Percentiles rank a stretch among this genome's conserved stretches.
Evolutionary conservation across 2,888 invertebrate species (phyloP).

Genomic region (Eupithecia dodoneata): DNA sequence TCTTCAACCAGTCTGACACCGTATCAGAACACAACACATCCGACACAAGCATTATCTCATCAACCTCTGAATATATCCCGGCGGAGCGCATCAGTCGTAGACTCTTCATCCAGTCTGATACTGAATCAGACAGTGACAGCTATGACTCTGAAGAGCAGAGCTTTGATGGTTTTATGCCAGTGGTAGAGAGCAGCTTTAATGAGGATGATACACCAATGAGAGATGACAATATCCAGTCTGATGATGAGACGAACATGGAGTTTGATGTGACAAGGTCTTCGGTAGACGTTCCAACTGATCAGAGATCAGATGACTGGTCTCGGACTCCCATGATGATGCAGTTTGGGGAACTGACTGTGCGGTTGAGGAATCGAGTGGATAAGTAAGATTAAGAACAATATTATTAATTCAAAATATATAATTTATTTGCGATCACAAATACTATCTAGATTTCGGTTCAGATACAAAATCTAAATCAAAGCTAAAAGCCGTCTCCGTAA

Average conservation of each 20-base stretch:
- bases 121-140: background rate
- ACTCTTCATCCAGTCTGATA: background rate
- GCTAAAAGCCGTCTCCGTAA: no score
- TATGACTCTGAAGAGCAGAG: background rate
- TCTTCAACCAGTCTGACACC: slow-evolving; percentile 43
- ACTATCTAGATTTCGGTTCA: no score
- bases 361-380: slow-evolving; percentile 4
- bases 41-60: slow-evolving; percentile 62
- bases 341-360: slow-evolving; percentile 17
- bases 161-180: background rate
- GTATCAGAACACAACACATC: slow-evolving; percentile 66
- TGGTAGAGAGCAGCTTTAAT: background rate
- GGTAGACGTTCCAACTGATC: slow-evolving; percentile 46
- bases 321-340: slow-evolving; percentile 14
- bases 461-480: no score
- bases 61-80: slow-evolving; percentile 1
- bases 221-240: background rate
- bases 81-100: background rate
- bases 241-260: slow-evolving; percentile 41
- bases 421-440: background rate
- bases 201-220: background rate
- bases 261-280: slow-evolving; percentile 59
- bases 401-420: background rate
- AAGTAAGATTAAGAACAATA: background rate
- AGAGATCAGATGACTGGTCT: background rate